Percentiles rank a stretch among this genome's conserved stretches.
phyloP scores from a whole-genome alignment of 2,113 vertebrate species.

The Colistium nudipinnis region DNA sequence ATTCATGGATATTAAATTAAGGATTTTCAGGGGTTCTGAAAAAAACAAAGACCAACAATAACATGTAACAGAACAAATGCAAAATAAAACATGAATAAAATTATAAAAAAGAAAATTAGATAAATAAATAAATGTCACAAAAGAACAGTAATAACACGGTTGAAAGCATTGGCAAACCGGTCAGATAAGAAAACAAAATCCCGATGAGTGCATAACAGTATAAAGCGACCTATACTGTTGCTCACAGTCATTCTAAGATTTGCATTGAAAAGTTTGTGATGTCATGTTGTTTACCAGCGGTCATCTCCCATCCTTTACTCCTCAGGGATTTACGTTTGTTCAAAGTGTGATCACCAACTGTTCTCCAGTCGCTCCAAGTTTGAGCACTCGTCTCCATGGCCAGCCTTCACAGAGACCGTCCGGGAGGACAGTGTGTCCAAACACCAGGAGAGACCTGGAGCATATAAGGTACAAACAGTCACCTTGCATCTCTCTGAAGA shows the following conservation, averaged over 20 bases:
- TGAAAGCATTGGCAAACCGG: too few relatives aligned
- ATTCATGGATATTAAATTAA: too few relatives aligned
- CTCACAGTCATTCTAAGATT: background rate
- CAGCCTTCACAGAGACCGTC: constrained; percentile 91
- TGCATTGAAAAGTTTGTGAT: background rate
- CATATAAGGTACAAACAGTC: constrained; percentile 84
- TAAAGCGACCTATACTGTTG: too few relatives aligned
- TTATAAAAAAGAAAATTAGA: too few relatives aligned
- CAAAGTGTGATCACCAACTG: constrained; percentile 88
- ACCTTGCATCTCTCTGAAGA: background rate
- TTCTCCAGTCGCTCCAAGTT: constrained; percentile 92
- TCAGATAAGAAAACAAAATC: too few relatives aligned
- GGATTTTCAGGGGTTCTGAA: too few relatives aligned
- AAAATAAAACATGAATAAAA: too few relatives aligned
- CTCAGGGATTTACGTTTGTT: constrained; percentile 89
- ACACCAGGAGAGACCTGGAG: constrained; percentile 78
- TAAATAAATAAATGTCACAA: too few relatives aligned
- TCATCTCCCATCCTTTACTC: background rate
- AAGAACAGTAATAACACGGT: too few relatives aligned
- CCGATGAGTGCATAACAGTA: too few relatives aligned
- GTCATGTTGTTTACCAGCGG: background rate
- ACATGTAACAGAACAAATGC: too few relatives aligned
- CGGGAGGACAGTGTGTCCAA: constrained; percentile 88
- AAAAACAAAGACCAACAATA: too few relatives aligned
- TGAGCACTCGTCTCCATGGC: constrained; percentile 93